A percentile compares a stretch with the other conserved stretches of the same genome.
phyloP scores from a whole-genome alignment of 2,797 vertebrate species.

The Myiotriccus ornatus region DNA sequence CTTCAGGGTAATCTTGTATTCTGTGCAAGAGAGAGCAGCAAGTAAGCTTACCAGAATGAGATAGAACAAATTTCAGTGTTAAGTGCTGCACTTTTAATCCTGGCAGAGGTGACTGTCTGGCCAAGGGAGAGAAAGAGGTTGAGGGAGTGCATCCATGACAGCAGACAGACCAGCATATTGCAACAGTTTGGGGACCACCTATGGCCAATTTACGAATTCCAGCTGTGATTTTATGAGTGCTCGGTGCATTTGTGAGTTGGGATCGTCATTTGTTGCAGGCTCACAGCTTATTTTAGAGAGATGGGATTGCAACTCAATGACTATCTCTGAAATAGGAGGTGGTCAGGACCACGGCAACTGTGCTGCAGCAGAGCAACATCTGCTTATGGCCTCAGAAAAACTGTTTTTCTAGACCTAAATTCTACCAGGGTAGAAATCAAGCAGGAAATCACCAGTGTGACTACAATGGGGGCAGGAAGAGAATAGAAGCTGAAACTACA shows the following conservation, averaged over 20 bases:
- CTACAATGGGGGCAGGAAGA: background rate
- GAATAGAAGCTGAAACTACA: background rate
- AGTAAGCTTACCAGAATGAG: background rate
- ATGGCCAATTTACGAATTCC: background rate
- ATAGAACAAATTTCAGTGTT: background rate
- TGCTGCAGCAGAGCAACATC: background rate
- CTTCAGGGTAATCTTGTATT: conserved; percentile 67
- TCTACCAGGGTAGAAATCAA: background rate
- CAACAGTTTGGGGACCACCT: background rate
- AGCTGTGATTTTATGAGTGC: background rate
- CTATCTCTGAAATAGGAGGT: background rate
- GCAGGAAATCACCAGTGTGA: background rate
- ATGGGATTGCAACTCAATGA: background rate
- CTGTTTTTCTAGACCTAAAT: background rate
- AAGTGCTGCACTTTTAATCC: background rate
- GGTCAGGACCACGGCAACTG: background rate
- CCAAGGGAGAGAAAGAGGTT: background rate
- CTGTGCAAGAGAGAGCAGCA: conserved; percentile 15
- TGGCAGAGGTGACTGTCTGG: background rate
- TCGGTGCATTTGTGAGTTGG: background rate
- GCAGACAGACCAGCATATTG: background rate
- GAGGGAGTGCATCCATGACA: background rate
- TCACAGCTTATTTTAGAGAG: background rate
- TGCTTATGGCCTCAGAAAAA: background rate
- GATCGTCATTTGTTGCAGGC: background rate